Percentiles rank a stretch among this genome's conserved stretches.
Conservation (phyloP, 2,113 vertebrate genomes). For the Ibidorhyncha struthersii region DNA sequence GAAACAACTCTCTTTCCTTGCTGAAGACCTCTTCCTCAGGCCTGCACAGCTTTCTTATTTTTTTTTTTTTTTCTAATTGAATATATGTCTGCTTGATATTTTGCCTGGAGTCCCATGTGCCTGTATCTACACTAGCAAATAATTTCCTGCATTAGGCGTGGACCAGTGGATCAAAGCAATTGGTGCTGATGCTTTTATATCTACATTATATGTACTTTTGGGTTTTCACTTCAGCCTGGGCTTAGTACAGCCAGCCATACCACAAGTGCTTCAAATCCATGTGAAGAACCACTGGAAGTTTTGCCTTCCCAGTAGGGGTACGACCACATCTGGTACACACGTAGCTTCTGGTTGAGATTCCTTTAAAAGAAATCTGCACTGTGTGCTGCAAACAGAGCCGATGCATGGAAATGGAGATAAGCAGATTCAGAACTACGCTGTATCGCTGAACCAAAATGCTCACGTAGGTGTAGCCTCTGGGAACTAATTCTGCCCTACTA, state of each 20-base stretch:
- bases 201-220: neutral
- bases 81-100: neutral
- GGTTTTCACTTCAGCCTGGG: neutral
- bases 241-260: neutral
- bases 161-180: neutral
- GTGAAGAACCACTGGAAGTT: neutral
- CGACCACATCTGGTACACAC: accelerated
- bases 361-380: neutral
- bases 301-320: neutral
- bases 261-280: neutral
- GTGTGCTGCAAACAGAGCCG: neutral
- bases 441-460: neutral
- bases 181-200: neutral
- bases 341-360: neutral
- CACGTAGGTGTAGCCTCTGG: neutral
- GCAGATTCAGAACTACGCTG: neutral
- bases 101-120: neutral
- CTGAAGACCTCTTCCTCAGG: neutral
- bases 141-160: neutral
- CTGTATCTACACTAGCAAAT: neutral
- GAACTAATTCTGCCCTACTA: neutral
- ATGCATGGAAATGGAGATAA: neutral
- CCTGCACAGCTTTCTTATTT: neutral
- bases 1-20: neutral
- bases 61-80: neutral